Conservation (phyloP, 2,888 invertebrate genomes). For the Pristionchus exspectatus region DNA sequence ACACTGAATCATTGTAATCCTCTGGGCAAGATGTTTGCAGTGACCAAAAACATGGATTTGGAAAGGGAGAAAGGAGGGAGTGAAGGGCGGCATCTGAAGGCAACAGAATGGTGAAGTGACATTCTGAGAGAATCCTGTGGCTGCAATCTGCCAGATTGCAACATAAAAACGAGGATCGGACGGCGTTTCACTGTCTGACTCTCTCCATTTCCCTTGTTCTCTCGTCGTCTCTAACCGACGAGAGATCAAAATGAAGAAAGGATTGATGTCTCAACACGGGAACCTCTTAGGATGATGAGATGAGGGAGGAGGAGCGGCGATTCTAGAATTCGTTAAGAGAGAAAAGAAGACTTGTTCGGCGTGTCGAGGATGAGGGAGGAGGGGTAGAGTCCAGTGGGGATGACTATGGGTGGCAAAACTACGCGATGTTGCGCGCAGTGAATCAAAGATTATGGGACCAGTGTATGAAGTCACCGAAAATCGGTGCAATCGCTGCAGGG, state of each 20-base stretch:
- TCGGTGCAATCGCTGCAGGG: not conserved
- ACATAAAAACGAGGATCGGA: not conserved
- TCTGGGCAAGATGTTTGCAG: not conserved
- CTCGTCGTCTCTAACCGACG: too few species aligned
- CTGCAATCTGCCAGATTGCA: constrained; percentile 38
- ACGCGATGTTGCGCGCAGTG: not conserved
- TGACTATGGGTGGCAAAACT: not conserved
- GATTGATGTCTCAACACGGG: not conserved
- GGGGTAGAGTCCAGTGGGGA: constrained; percentile 25
- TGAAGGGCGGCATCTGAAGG: not conserved
- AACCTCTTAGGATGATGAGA: constrained; percentile 14
- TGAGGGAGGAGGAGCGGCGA: not conserved
- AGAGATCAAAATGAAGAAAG: too few species aligned
- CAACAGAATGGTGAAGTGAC: constrained; percentile 26
- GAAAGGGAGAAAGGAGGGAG: not conserved
- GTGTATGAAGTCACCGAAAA: not conserved
- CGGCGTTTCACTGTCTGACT: not conserved
- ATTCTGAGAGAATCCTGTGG: not conserved
- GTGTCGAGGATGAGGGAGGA: not conserved
- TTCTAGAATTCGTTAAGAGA: constrained; percentile 29
- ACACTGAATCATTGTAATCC: not conserved
- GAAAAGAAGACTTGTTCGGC: not conserved
- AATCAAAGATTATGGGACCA: not conserved
- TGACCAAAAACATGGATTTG: not conserved
- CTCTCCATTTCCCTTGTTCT: too few species aligned